These are phyloP conservation scores for Pangasius macronema DNA, from an alignment of 2,797 vertebrate genomes.

Conservation along the genomic window DNA sequence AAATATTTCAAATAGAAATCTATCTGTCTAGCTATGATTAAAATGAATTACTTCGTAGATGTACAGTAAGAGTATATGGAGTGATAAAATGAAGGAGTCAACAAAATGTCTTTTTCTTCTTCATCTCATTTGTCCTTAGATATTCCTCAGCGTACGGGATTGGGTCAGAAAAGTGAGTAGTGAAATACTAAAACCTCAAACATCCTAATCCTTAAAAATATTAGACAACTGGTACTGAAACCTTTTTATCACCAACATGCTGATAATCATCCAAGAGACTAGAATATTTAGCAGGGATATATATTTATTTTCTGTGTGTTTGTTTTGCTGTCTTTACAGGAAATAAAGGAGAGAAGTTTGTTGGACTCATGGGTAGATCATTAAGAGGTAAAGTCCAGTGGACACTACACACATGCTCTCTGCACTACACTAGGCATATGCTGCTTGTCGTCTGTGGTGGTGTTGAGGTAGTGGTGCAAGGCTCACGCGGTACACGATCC, in stretches of 20 bases:
- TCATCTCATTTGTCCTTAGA: slow-evolving; percentile 49
- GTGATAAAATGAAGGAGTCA: background rate
- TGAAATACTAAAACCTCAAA: background rate
- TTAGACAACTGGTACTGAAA: background rate
- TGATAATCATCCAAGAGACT: background rate
- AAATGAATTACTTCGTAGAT: background rate
- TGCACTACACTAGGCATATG: background rate
- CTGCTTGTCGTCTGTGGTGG: background rate
- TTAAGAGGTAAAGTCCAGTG: slow-evolving; percentile 62
- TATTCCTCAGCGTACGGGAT: slow-evolving; percentile 59
- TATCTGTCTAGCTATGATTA: background rate
- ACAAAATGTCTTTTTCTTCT: background rate
- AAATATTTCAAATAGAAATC: background rate
- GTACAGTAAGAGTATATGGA: background rate
- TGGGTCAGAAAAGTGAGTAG: slow-evolving; percentile 71
- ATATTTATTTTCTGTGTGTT: background rate
- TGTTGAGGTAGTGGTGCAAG: background rate
- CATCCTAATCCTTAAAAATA: background rate
- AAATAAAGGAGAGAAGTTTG: slow-evolving; percentile 65
- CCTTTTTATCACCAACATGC: background rate
- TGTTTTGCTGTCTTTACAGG: slow-evolving; percentile 19
- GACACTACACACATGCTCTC: background rate
- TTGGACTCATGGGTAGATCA: slow-evolving; percentile 74
- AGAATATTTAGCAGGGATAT: background rate
- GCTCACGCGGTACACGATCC: background rate